Percentiles rank a stretch among this genome's conserved stretches.
These are phyloP conservation scores for Jaculus jaculus DNA, from an alignment of 2,113 vertebrate species.

Conservation along the genomic window DNA sequence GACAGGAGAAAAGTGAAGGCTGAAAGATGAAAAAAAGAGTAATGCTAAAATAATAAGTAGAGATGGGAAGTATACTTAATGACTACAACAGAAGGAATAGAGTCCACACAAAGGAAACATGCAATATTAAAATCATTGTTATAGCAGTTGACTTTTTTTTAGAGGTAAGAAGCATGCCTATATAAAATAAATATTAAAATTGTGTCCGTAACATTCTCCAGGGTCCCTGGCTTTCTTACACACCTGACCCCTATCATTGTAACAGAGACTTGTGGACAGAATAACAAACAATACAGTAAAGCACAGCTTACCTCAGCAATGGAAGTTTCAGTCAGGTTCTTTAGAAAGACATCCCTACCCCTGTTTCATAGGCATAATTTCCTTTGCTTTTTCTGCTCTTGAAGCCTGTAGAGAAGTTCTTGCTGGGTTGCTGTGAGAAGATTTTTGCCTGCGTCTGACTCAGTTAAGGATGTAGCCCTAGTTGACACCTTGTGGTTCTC, in stretches of 20 bases:
- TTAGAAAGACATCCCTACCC: not conserved
- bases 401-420: not conserved
- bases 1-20: not conserved
- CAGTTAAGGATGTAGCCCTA: accelerated
- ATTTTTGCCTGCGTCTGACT: not conserved
- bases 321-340: conserved; percentile 78
- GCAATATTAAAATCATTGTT: conserved; percentile 66
- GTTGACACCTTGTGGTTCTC: not conserved
- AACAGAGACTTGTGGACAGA: conserved; percentile 64
- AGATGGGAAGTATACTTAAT: not conserved
- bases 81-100: not conserved
- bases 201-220: conserved; percentile 70
- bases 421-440: not conserved
- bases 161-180: conserved; percentile 61
- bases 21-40: not conserved
- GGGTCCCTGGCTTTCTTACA: conserved; percentile 1
- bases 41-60: not conserved
- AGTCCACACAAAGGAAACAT: conserved; percentile 66
- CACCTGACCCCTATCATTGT: not conserved
- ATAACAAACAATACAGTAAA: conserved; percentile 75
- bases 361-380: not conserved
- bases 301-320: conserved; percentile 70
- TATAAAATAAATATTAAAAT: conserved; percentile 77
- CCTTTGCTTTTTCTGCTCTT: not conserved
- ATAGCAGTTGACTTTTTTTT: not conserved